phyloP scores from a whole-genome alignment of 1,140 invertebrate species.

The Monomorium pharaonis region DNA sequence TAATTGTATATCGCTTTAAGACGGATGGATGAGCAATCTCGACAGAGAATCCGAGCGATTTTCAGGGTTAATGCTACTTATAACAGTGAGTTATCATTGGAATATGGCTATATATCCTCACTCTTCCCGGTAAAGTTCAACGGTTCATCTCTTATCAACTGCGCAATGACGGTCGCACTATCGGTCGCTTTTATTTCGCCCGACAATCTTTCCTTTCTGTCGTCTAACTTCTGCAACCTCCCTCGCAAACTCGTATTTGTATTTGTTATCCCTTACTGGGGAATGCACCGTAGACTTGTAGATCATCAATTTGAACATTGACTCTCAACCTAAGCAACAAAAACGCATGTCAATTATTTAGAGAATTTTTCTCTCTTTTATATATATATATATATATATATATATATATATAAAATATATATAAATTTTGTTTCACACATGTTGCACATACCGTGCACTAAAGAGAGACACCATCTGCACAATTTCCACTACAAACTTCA shows the following conservation, averaged over 20 bases:
- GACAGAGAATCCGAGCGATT: not conserved
- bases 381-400: not conserved
- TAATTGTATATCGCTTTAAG: not conserved
- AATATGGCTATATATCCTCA: not conserved
- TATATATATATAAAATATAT: not conserved
- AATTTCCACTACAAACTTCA: not conserved
- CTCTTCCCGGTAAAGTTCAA: conserved; percentile 53
- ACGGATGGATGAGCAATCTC: not conserved
- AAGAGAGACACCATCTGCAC: conserved; percentile 12
- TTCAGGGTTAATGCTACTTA: conserved; percentile 46
- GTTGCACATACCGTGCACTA: not conserved
- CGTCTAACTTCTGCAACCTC: not conserved
- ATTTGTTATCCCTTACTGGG: not conserved
- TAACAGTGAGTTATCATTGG: conserved; percentile 28
- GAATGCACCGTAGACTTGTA: not conserved
- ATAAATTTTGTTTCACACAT: conserved; percentile 21
- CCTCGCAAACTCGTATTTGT: not conserved
- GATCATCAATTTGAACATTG: not conserved
- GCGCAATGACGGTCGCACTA: conserved; percentile 26
- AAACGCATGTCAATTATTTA: conserved; percentile 26
- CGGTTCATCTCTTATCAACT: conserved; percentile 47
- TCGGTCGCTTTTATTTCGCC: conserved; percentile 22
- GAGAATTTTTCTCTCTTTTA: not conserved
- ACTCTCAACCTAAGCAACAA: not conserved
- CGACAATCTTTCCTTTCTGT: not conserved